phyloP scores from a whole-genome alignment of 2,113 vertebrate species.

The Serinus canaria region DNA sequence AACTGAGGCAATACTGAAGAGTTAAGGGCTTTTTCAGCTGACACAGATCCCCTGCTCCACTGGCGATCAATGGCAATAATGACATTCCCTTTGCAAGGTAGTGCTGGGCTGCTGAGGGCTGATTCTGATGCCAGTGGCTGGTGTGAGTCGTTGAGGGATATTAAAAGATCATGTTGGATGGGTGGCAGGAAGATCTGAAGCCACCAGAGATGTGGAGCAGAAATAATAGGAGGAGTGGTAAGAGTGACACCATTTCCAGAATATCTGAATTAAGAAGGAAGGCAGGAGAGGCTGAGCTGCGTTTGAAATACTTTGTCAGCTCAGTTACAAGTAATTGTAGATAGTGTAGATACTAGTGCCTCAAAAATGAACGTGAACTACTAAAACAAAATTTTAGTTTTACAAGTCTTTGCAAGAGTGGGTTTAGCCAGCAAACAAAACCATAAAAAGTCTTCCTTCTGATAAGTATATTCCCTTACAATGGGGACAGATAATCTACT shows the following conservation, averaged over 20 bases:
- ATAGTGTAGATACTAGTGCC: neutral
- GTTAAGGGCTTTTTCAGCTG: conserved; percentile 8
- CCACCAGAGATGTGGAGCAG: conserved; percentile 17
- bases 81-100: conserved; percentile 37
- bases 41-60: conserved; percentile 29
- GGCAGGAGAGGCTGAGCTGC: neutral
- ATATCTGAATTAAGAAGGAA: conserved; percentile 53
- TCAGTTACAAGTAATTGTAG: neutral
- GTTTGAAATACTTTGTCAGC: conserved; percentile 34
- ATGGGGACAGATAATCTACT: neutral
- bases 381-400: neutral
- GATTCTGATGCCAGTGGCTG: conserved; percentile 25
- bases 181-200: conserved; percentile 50
- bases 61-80: conserved; percentile 22
- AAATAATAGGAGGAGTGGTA: conserved; percentile 37
- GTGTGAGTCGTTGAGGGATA: conserved; percentile 37
- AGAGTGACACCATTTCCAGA: conserved; percentile 47
- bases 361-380: neutral
- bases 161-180: conserved; percentile 54
- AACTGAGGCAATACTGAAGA: conserved; percentile 36
- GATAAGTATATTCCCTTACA: neutral
- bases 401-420: neutral
- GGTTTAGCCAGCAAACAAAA: neutral
- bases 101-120: conserved; percentile 28
- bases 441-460: neutral